Evolutionary conservation across 1,140 invertebrate genomes (phyloP), one percentile per base, ranked within the genome.

Genomic region (Drosophila sechellia): DNA sequence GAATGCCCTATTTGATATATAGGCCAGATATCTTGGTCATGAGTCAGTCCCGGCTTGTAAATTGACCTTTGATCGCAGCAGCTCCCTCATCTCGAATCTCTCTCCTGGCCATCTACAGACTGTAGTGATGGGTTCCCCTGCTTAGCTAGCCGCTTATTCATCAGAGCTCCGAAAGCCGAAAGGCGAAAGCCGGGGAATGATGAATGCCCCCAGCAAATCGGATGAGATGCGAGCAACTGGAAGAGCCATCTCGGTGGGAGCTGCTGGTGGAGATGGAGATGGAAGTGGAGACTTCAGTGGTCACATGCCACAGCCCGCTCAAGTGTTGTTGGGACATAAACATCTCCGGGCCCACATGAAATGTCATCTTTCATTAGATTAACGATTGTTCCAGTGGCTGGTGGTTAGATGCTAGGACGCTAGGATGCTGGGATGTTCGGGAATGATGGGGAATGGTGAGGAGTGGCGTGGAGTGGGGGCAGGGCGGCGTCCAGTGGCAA

Each of bases 291-390:
- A 20, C 10, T 13, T n/a, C 10, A 34, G 52, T 69, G 74, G 65
- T 55, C 37, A 64, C 61, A 58, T 37, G 43, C 27, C 42, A 48
- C 25, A 34, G 57, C 48, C 34, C 48, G 39, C 56, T 61, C 66
- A 77, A 81, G 80, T 75, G 72, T 70, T 78, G 64, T 43, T 54
- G 52, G 61, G 63, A 68, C 66, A 48, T 70, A 68, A 68, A 65
- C 64, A 68, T 56, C 46, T 49, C 20, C 77, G 48, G 45, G 59
- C 72, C 69, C 58, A 68, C 63, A 78, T 43, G 46, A 60, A 72
- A 87, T 71, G 84, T 89, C 83, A 87, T 87, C 79, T 87, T 87
- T 87, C 83, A 87, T 87, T 87, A 87, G 83, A 87, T 87, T 87
- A 87, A 87, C 83, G 83, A 87, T 87, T 87, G 79, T 69, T 56